These are phyloP conservation scores for Bombus sibiricus DNA, from an alignment of 1,140 invertebrate species.

Conservation along the genomic window DNA sequence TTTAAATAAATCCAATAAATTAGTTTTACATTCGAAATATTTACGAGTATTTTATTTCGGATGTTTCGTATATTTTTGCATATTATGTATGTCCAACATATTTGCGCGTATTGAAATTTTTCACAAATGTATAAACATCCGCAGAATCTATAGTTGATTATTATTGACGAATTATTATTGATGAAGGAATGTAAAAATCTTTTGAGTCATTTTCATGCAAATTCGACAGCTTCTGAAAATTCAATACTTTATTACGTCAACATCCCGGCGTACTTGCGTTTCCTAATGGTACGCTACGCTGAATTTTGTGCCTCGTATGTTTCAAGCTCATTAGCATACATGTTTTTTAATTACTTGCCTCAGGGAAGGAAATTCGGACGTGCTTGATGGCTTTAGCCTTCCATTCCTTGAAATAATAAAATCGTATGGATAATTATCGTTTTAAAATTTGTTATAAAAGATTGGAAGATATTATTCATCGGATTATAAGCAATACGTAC, in stretches of 20 bases:
- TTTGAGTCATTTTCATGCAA: neutral
- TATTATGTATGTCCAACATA: neutral
- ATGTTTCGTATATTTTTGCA: too few relatives aligned
- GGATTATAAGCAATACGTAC: neutral
- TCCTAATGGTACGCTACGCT: neutral
- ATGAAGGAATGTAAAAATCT: neutral
- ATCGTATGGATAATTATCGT: neutral
- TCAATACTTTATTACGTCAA: constrained; percentile 15
- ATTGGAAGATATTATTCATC: neutral
- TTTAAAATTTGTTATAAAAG: neutral
- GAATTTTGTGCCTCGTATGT: neutral
- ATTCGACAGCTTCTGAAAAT: neutral
- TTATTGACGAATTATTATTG: neutral
- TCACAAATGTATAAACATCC: neutral
- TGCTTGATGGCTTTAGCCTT: too few relatives aligned
- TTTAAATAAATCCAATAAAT: too few relatives aligned
- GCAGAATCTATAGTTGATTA: neutral
- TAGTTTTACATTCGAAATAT: neutral
- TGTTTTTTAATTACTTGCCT: constrained; percentile 27
- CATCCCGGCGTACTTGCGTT: neutral
- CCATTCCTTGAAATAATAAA: neutral
- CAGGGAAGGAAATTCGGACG: neutral
- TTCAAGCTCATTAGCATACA: constrained; percentile 20
- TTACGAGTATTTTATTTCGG: neutral
- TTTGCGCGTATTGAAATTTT: neutral